Evolutionary conservation across 2,888 invertebrate genomes (phyloP), one percentile per base, ranked within the genome.

Genomic region (Gastracanthus pulcherrimus): DNA sequence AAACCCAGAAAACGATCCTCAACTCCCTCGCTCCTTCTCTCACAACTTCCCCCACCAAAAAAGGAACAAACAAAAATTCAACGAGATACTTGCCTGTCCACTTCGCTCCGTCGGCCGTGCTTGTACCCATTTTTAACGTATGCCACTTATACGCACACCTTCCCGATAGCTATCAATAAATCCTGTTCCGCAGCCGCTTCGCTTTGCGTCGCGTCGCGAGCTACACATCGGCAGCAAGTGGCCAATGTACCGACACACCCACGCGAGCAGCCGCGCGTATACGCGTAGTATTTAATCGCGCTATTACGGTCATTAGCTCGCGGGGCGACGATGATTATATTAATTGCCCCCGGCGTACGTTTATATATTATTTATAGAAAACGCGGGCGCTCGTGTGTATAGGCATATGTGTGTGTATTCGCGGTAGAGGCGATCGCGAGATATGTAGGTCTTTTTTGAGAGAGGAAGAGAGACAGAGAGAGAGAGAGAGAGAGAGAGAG

Each of bases 271-370:
- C 31, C 48, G 26, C 55, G 23, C 55, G 26, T n/a, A n/a, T n/a
- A n/a, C n/a, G n/a, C n/a, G 48, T 38, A 36, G 51, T 48, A 62
- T 81, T 81, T 81, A 81, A 76, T 76, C 74, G 81, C 29, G 62
- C 75, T 34, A 78, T 78, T 75, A 72, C 79, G 79, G 82, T 51
- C 79, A 76, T 76, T 71, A 78, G 82, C 72, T 70, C 75, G 51
- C 64, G 31, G 19, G 72, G 60, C 79, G 69, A 69, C 81, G 76
- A 81, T 81, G 79, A 79, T 82, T 82, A 82, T 79, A 82, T 79
- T 74, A 77, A 77, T 77, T 81, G 72, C 62, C n/a, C 41, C 19
- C 29, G 51, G 19, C 31, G 19, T 23, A 9, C n/a, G 16, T 2
- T 2, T 23, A 26, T 26, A 16, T 51, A 55, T 55, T 67, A 76